phyloP scores from a whole-genome alignment of 2,797 vertebrate species.

The Danio albolineatus region DNA sequence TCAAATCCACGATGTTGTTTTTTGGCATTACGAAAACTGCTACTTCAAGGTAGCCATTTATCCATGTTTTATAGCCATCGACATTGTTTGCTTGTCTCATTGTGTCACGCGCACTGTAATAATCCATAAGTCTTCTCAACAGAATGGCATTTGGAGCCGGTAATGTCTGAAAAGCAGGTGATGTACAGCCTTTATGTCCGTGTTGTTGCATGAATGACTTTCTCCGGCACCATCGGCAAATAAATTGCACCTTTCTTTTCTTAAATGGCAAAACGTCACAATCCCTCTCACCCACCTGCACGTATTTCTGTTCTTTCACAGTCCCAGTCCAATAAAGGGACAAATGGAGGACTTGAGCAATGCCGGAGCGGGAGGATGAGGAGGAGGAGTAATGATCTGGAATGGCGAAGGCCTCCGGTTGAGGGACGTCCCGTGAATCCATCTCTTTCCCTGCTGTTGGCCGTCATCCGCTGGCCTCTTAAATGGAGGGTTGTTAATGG shows the following conservation, averaged over 20 bases:
- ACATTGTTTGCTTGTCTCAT: slow-evolving; percentile 21
- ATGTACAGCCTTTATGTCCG: slow-evolving; percentile 65
- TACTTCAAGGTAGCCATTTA: slow-evolving; percentile 20
- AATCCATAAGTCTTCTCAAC: slow-evolving; percentile 32
- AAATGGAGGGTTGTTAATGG: slow-evolving; percentile 71
- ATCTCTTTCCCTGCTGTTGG: slow-evolving; percentile 65
- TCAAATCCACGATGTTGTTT: slow-evolving; percentile 14
- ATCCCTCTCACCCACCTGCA: slow-evolving; percentile 72
- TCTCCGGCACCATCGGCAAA: slow-evolving; percentile 68
- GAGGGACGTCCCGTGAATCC: slow-evolving; percentile 71
- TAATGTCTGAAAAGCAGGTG: slow-evolving; percentile 35
- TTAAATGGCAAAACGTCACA: slow-evolving; percentile 72
- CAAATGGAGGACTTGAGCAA: slow-evolving; percentile 49
- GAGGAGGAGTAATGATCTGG: slow-evolving; percentile 72
- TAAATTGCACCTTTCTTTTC: slow-evolving; percentile 68
- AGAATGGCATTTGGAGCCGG: slow-evolving; percentile 36
- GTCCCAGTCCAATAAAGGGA: slow-evolving; percentile 67
- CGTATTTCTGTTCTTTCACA: slow-evolving; percentile 77
- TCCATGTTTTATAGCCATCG: slow-evolving; percentile 39
- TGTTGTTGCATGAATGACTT: slow-evolving; percentile 67
- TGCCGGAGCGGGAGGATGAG: slow-evolving; percentile 49
- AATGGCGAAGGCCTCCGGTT: slow-evolving; percentile 71
- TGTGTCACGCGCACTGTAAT: slow-evolving; percentile 36
- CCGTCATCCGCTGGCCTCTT: slow-evolving; percentile 46
- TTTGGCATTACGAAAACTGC: slow-evolving; percentile 7